Evolutionary conservation across 2,113 vertebrate genomes (phyloP).

Genomic region (Neolamprologus modestus): DNA sequence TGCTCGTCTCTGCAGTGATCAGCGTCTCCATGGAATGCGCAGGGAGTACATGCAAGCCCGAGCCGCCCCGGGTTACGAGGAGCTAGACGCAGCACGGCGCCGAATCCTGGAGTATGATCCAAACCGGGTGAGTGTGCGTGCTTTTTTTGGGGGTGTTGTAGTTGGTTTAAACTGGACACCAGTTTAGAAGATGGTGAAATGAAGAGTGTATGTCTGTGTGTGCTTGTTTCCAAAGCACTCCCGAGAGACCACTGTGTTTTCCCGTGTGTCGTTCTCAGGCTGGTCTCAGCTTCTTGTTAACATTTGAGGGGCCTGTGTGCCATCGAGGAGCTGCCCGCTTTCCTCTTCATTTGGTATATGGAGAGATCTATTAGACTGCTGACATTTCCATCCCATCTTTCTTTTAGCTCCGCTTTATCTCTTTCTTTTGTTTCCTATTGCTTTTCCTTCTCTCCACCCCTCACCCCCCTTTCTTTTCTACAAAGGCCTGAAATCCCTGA

Average conservation of each 20-base stretch:
- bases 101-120: slow-evolving; percentile 58
- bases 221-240: neutral
- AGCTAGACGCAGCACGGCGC: slow-evolving; percentile 39
- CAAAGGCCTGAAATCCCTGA: neutral
- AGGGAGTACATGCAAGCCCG: slow-evolving; percentile 48
- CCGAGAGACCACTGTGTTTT: neutral
- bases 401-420: neutral
- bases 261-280: neutral
- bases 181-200: neutral
- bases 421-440: neutral
- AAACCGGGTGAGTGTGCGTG: slow-evolving; percentile 39
- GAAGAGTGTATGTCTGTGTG: neutral
- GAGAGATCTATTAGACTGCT: slow-evolving; percentile 25
- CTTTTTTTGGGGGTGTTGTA: neutral
- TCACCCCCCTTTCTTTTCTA: neutral
- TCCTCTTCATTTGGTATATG: slow-evolving; percentile 40
- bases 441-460: neutral
- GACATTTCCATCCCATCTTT: slow-evolving; percentile 38
- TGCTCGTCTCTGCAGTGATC: slow-evolving; percentile 42
- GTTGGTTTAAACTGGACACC: neutral
- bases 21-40: slow-evolving; percentile 36
- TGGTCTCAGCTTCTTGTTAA: slow-evolving; percentile 52
- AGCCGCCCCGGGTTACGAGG: slow-evolving; percentile 55
- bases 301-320: slow-evolving; percentile 15
- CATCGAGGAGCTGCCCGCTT: neutral